Percentiles rank a stretch among this genome's conserved stretches.
These are phyloP conservation scores for Nysson spinosus DNA, from an alignment of 2,888 invertebrate genomes.

Conservation along the genomic window DNA sequence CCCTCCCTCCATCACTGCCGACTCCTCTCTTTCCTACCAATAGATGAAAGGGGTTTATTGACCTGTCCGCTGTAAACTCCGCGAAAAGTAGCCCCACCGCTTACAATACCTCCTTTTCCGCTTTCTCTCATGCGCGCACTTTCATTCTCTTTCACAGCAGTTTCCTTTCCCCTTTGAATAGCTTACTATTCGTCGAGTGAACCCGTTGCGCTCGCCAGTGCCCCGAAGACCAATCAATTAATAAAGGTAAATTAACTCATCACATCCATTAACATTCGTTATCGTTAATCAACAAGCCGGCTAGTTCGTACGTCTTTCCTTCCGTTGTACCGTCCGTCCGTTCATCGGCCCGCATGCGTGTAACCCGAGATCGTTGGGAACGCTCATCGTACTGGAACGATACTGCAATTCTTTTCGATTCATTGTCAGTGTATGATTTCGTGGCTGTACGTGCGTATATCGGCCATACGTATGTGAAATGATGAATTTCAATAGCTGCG, in stretches of 20 bases:
- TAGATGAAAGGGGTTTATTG: constrained; percentile 68
- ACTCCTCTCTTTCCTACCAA: constrained; percentile 45
- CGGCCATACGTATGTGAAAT: constrained; percentile 17
- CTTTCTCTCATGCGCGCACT: constrained; percentile 2
- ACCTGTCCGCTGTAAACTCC: constrained; percentile 57
- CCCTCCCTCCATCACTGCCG: constrained; percentile 39
- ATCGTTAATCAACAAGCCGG: constrained; percentile 65
- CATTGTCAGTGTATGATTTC: constrained; percentile 27
- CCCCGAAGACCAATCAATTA: constrained; percentile 71
- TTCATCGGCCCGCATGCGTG: constrained; percentile 60
- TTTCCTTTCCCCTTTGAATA: constrained; percentile 32
- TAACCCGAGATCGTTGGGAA: constrained; percentile 72
- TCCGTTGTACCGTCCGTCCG: constrained; percentile 40
- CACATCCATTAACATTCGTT: constrained; percentile 74
- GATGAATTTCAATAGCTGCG: constrained; percentile 40
- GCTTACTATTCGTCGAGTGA: constrained; percentile 3
- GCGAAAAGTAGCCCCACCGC: constrained; percentile 48
- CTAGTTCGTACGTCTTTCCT: constrained; percentile 44
- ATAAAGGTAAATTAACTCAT: constrained; percentile 75
- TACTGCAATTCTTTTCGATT: constrained; percentile 28
- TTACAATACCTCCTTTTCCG: constrained; percentile 7
- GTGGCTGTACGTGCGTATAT: not conserved
- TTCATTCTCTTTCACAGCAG: constrained; percentile 7
- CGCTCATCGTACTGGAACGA: constrained; percentile 26
- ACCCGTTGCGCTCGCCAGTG: constrained; percentile 15